phyloP scores from a whole-genome alignment of 2,797 vertebrate species.

The Petrocephalus schoutedeni region DNA sequence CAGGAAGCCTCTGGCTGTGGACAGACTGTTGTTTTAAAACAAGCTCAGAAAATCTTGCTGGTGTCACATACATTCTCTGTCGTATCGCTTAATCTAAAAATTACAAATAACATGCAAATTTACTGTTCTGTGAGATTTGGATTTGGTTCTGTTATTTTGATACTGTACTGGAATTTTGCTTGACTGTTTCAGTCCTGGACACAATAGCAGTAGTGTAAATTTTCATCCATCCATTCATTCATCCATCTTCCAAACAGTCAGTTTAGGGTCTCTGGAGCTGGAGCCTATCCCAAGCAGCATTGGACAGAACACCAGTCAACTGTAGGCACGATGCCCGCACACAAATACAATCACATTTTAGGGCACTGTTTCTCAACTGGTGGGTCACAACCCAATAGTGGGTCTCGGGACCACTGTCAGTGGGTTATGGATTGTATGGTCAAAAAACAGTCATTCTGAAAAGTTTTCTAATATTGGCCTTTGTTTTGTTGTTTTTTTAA shows the following conservation, averaged over 20 bases:
- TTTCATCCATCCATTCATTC: neutral
- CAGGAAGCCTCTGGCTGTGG: neutral
- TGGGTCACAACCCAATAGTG: neutral
- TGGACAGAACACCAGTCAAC: neutral
- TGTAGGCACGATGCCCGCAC: neutral
- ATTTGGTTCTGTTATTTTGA: neutral
- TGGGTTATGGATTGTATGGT: too few species aligned
- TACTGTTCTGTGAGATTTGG: neutral
- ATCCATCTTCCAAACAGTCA: neutral
- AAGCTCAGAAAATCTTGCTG: neutral
- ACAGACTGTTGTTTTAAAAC: neutral
- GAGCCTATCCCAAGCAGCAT: neutral
- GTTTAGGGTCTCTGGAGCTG: neutral
- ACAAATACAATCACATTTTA: neutral
- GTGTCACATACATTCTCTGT: neutral
- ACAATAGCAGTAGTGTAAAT: neutral
- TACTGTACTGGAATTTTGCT: neutral
- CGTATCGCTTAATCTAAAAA: neutral
- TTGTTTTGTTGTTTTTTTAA: neutral
- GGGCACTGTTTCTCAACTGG: neutral
- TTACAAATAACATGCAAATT: neutral
- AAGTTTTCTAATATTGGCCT: neutral
- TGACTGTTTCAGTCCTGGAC: neutral
- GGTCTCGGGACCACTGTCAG: neutral
- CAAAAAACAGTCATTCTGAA: too few species aligned